These are phyloP conservation scores for Magallana nippona DNA, from an alignment of 2,888 invertebrate species.

Conservation along the genomic window DNA sequence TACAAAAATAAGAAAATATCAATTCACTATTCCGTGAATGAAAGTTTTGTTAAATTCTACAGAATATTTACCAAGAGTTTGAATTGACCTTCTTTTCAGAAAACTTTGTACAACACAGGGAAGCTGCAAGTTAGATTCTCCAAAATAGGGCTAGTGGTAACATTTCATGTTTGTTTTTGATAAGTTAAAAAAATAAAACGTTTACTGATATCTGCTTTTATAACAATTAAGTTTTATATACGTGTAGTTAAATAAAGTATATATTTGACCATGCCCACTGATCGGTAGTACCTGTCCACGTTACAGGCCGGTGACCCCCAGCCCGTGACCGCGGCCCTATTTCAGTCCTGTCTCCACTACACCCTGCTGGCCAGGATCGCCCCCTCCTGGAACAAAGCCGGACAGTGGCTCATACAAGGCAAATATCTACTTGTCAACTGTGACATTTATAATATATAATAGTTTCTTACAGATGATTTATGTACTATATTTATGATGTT, in stretches of 20 bases:
- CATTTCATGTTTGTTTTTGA: neutral
- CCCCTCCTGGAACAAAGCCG: slow-evolving; percentile 75
- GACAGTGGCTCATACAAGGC: slow-evolving; percentile 75
- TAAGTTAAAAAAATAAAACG: neutral
- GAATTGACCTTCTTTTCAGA: slow-evolving; percentile 52
- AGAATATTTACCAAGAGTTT: neutral
- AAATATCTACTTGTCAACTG: slow-evolving; percentile 4
- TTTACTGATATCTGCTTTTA: neutral
- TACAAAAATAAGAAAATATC: neutral
- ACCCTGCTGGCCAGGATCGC: slow-evolving; percentile 72
- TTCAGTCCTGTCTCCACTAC: slow-evolving; percentile 73
- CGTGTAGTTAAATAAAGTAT: neutral
- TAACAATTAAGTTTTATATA: neutral
- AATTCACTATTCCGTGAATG: too few species aligned
- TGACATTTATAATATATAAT: neutral
- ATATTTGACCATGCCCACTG: too few species aligned
- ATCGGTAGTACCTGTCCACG: neutral
- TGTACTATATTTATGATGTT: neutral
- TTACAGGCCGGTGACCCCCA: slow-evolving; percentile 66
- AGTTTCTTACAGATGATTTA: neutral
- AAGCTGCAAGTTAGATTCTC: slow-evolving; percentile 69
- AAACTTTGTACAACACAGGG: slow-evolving; percentile 66
- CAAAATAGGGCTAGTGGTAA: slow-evolving; percentile 68
- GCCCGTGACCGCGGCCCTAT: slow-evolving; percentile 66
- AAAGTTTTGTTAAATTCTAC: too few species aligned